Conservation (phyloP, 2,113 vertebrate genomes). For the Suricata suricatta region DNA sequence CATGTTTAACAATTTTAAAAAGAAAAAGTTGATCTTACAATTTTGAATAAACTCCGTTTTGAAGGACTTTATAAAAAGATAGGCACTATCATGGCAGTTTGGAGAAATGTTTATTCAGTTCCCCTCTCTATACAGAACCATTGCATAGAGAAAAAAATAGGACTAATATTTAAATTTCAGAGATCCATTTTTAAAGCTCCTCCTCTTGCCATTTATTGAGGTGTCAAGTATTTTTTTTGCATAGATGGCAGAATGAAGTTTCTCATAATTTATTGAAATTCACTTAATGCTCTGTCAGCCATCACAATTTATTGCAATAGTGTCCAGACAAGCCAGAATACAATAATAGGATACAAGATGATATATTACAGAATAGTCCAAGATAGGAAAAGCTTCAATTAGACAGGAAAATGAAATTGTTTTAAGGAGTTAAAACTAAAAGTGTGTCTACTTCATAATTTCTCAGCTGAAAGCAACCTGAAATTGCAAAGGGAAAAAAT, state of each 20-base stretch:
- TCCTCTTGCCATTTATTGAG: conserved; percentile 13
- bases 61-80: not conserved
- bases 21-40: not conserved
- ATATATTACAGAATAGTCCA: conserved; percentile 69
- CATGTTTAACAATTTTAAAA: not conserved
- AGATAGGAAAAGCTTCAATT: conserved; percentile 54
- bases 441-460: not conserved
- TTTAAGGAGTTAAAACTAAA: conserved; percentile 59
- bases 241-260: conserved; percentile 57
- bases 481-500: conserved; percentile 60
- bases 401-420: conserved; percentile 60
- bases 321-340: conserved; percentile 63
- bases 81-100: not conserved
- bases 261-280: conserved; percentile 81
- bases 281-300: conserved; percentile 69
- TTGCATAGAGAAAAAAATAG: not conserved
- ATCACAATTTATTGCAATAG: conserved; percentile 67
- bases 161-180: conserved; percentile 5
- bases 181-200: not conserved
- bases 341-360: conserved; percentile 66
- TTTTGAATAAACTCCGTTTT: not conserved
- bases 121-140: not conserved
- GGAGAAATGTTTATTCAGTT: conserved; percentile 29
- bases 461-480: not conserved
- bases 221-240: conserved; percentile 24